phyloP scores from a whole-genome alignment of 2,113 vertebrate genomes.

The Fukomys damarensis region DNA sequence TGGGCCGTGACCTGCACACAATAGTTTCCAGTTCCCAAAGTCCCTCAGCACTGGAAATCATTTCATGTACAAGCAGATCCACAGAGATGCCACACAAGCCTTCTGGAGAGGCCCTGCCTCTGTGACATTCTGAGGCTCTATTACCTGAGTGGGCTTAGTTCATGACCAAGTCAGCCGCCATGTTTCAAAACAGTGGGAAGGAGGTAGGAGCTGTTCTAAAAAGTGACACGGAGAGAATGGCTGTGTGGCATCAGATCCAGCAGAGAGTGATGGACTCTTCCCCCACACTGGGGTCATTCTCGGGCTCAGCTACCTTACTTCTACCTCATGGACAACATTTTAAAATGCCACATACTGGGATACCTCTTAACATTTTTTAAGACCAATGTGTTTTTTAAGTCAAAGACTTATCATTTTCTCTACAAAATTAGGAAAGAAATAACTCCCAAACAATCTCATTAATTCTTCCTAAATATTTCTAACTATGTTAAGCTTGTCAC shows the following conservation, averaged over 20 bases:
- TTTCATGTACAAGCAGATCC: background rate
- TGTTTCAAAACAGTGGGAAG: background rate
- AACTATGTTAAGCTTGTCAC: background rate
- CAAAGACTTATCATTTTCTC: background rate
- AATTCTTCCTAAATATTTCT: background rate
- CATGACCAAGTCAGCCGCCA: rapidly evolving
- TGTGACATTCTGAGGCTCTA: rapidly evolving
- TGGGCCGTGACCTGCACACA: background rate
- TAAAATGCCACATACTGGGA: background rate
- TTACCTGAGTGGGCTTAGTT: background rate
- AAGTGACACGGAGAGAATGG: background rate
- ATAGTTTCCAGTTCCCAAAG: background rate
- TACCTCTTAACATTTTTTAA: background rate
- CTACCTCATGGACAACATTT: background rate
- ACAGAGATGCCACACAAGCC: background rate
- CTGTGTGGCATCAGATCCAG: rapidly evolving
- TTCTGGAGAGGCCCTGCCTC: rapidly evolving
- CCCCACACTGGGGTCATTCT: too few relatives aligned
- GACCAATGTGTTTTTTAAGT: background rate
- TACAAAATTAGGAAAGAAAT: background rate
- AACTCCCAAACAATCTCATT: background rate
- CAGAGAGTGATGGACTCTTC: background rate
- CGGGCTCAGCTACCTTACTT: rapidly evolving
- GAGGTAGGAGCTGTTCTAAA: background rate
- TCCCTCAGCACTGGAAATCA: background rate